phyloP scores from a whole-genome alignment of 2,113 vertebrate species.

The Varanus salvator region DNA sequence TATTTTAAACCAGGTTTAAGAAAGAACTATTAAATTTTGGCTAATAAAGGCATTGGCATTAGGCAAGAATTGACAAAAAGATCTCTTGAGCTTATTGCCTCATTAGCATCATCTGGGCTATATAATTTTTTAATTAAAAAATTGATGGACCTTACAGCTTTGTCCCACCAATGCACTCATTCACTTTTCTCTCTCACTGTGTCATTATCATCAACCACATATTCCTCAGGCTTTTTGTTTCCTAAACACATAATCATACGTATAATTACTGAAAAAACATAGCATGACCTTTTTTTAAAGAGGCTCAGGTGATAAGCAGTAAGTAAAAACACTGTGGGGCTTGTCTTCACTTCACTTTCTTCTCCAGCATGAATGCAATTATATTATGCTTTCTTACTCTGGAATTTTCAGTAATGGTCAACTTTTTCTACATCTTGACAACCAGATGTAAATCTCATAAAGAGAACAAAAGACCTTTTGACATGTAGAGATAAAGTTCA shows the following conservation, averaged over 20 bases:
- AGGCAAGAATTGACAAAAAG: constrained; percentile 48
- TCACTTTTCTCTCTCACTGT: constrained; percentile 62
- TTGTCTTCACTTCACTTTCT: constrained; percentile 27
- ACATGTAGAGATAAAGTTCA: constrained; percentile 21
- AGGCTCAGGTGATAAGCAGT: constrained; percentile 39
- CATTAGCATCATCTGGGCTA: constrained; percentile 72
- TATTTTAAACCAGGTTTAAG: constrained; percentile 20
- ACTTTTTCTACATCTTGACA: constrained; percentile 29
- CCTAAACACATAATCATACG: constrained; percentile 1
- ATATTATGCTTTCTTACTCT: constrained; percentile 47
- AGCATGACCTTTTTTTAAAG: constrained; percentile 18
- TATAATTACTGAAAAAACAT: constrained; percentile 33
- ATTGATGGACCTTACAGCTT: constrained; percentile 63
- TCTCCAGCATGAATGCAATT: constrained; percentile 32
- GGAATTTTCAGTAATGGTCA: constrained; percentile 20
- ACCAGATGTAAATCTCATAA: constrained; percentile 34
- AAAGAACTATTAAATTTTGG: constrained; percentile 44
- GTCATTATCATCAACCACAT: constrained; percentile 64
- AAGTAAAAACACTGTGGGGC: constrained; percentile 43
- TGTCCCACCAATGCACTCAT: constrained; percentile 61
- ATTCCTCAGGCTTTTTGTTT: constrained; percentile 38
- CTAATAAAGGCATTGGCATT: constrained; percentile 51
- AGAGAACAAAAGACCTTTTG: neutral
- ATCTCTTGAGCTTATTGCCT: constrained; percentile 62
- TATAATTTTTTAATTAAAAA: constrained; percentile 72